Base-by-base conservation (phyloP, 1,140 invertebrate species). In the Sminthurinus signatus region DNA sequence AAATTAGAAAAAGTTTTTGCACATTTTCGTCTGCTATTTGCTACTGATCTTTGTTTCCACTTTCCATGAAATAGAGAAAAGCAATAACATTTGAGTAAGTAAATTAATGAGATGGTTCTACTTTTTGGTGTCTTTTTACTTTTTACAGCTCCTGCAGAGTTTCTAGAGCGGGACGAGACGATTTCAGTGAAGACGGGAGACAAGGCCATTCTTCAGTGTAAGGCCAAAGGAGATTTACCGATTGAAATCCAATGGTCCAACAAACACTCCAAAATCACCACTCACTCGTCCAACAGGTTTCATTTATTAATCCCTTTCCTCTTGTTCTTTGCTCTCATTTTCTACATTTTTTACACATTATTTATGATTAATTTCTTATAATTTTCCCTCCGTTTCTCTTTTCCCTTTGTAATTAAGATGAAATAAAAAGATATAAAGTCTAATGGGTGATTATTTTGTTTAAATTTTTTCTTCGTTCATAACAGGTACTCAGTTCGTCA, bases 81-180 rank as follows among this genome's bases (percentile, higher is more conserved):
- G 23, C 5, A 36, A 15, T 5, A 36, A 15, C 5, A 15, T 5
- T 15, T 36, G 32, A 36, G 32, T 15, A 36, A 36, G 32, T 36
- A 15, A 8, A 8, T 36, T 5, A 36, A 36, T 5, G 32, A 36
- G 15, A 36, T 5, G 32, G 15, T 36, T 36, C 15, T 36, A 8
- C 32, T 36, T 5, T 36, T 36, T 5, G 5, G 32, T 36, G 32
- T 48, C 8, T 48, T 5, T 48, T 5, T 19, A 42, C 23, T 42
- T 36, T 32, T 51, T 68, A 2, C 74, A 92, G 89, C 89, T 1
- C 89, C 89, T 12, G 88, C 89, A 1, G 83, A 89, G 73, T 92
- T 93, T 74, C 82, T 86, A 73, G 85, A 64, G 29, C 43, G 63
- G 25, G 65, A 72, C 54, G 55, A 59, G 42, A 28, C 64, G 65